Evolutionary conservation across 2,888 invertebrate species (phyloP), one percentile per base, ranked within the genome.

Genomic region (Loripinus fragilis): DNA sequence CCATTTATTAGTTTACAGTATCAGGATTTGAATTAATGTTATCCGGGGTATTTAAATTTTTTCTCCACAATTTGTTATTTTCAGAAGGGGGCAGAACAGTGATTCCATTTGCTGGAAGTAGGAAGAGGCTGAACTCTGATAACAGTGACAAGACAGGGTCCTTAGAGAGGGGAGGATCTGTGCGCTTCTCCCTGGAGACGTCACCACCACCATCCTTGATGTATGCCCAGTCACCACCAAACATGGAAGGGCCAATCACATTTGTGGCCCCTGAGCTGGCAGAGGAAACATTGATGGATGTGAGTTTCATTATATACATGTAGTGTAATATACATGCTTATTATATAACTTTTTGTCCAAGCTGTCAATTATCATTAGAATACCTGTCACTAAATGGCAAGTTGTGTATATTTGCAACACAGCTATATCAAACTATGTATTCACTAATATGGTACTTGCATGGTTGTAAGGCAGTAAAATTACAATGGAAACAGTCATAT

Each of bases 231-330:
- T 93, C 94, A 1, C 93, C 93, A n/a, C 92, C 93, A 8, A 92
- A 90, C 74, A 90, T 93, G 86, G 94, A 94, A 68, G 93, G 93
- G 15, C 95, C 96, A 28, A 94, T 96, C 83, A 95, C 95, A 87
- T 97, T 97, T 94, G 96, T 97, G 91, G 97, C 98, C 25, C 98
- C 98, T 20, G 98, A 98, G 93, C 95, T 99, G 90, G 97, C 98
- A 73, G 98, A 98, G 94, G 99, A 99, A 94, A 98, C 98, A 23
- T 95, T 99, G 67, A 95, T 99, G 91, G 98, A 98, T 93, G 96
- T 96, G 90, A 93, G 94, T 87, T 28, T 1, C 12, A 38, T 12
- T 52, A 8, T 69, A 12, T 17, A n/a, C n/a, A 10, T 23, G 3
- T 72, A 28, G 35, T 64, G 20, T n/a, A n/a, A n/a, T n/a, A n/a